A percentile compares a stretch with the other conserved stretches of the same genome.
These are phyloP conservation scores for Cheilosia vernalis DNA, from an alignment of 2,888 invertebrate genomes.

Conservation along the genomic window DNA sequence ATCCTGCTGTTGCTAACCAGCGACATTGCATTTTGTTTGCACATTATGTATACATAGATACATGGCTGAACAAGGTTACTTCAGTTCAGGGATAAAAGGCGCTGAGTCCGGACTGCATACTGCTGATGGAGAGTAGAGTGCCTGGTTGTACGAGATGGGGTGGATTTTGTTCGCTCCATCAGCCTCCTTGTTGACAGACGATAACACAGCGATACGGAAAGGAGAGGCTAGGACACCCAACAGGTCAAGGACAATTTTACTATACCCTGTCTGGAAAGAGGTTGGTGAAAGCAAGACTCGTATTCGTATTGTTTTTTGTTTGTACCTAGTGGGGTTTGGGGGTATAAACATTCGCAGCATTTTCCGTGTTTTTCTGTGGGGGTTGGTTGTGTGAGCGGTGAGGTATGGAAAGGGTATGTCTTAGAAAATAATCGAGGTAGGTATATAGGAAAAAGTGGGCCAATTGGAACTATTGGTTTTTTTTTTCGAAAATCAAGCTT, in stretches of 20 bases:
- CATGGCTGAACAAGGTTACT: slow-evolving; percentile 66
- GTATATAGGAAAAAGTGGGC: slow-evolving; percentile 16
- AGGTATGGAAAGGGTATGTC: neutral
- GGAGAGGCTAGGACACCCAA: slow-evolving; percentile 51
- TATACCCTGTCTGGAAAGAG: slow-evolving; percentile 65
- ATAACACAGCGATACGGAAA: slow-evolving; percentile 48
- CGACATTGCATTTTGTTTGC: slow-evolving; percentile 38
- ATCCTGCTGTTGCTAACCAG: slow-evolving; percentile 68
- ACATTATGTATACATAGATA: neutral
- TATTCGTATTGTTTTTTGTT: slow-evolving; percentile 32
- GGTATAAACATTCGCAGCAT: slow-evolving; percentile 5
- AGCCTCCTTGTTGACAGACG: slow-evolving; percentile 65
- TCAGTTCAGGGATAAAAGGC: slow-evolving; percentile 69
- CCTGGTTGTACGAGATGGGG: neutral
- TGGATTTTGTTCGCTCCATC: slow-evolving; percentile 34
- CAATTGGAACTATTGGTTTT: neutral
- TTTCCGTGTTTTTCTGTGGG: neutral
- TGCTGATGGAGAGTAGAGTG: slow-evolving; percentile 16
- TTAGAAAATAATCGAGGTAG: neutral
- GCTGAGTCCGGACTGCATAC: slow-evolving; percentile 52
- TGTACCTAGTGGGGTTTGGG: slow-evolving; percentile 7
- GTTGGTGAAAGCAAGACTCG: slow-evolving; percentile 22
- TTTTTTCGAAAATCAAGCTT: neutral
- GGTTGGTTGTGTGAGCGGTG: neutral
- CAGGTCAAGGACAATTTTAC: slow-evolving; percentile 75